Evolutionary conservation across 30 jellyfish, hydroid and myxozoan species (phyloP).

Genomic region (Mastigias papua): DNA sequence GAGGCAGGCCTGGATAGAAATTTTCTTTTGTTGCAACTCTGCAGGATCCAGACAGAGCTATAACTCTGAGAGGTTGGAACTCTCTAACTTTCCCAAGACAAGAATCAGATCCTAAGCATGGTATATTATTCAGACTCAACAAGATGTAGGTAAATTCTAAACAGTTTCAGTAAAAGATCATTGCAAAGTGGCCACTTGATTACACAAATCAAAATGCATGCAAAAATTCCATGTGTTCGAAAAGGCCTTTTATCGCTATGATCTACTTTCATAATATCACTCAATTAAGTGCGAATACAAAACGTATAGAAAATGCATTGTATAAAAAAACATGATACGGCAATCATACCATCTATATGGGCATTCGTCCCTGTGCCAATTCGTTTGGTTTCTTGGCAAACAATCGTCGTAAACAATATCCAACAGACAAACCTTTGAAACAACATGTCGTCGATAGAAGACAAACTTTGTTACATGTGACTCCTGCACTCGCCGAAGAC

Average conservation of each 20-base stretch:
- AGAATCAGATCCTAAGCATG: too few relatives aligned
- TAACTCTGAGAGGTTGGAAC: too few relatives aligned
- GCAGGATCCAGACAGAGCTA: neutral
- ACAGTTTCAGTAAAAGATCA: neutral
- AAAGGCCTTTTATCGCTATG: neutral
- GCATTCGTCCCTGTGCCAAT: neutral
- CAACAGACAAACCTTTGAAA: neutral
- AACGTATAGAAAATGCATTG: neutral
- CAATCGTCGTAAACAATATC: conserved; percentile 17
- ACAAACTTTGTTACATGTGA: conserved; percentile 7
- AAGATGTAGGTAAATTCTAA: neutral
- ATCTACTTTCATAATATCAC: neutral
- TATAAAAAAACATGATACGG: neutral
- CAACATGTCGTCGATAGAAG: conserved; percentile 8
- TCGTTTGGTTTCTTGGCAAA: conserved; percentile 5
- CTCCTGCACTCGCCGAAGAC: neutral
- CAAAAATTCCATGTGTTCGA: neutral
- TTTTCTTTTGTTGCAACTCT: neutral
- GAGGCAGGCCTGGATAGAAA: neutral
- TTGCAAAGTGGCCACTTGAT: neutral
- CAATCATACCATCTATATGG: neutral
- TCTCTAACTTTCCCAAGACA: too few relatives aligned
- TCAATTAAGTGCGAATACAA: neutral
- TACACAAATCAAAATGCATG: neutral
- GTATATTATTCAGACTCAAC: too few relatives aligned